Conservation (phyloP, 2,888 invertebrate genomes). For the Lycocerus yunnanus region DNA sequence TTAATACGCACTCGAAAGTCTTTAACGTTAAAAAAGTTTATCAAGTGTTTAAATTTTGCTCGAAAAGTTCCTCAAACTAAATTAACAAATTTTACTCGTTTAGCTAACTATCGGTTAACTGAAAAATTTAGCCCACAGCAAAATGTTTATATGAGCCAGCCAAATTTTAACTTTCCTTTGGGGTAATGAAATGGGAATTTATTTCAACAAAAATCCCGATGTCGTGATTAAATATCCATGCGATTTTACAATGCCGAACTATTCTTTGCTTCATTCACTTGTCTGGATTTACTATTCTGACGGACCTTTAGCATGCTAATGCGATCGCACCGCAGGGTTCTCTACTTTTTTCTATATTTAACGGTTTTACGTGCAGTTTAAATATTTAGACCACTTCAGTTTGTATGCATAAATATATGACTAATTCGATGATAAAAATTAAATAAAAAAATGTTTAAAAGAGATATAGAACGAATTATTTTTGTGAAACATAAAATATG, state of each 20-base stretch:
- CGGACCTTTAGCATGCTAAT: too few species aligned
- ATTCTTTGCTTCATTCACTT: too few species aligned
- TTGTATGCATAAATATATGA: neutral
- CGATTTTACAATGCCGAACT: too few species aligned
- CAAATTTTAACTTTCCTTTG: neutral
- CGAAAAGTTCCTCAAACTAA: neutral
- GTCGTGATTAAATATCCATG: too few species aligned
- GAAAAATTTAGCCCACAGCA: neutral
- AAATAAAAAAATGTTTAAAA: neutral
- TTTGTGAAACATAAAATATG: neutral
- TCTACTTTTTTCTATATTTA: neutral
- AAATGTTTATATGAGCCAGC: too few species aligned
- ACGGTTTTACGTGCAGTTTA: neutral
- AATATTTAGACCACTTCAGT: neutral
- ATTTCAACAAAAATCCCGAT: too few species aligned
- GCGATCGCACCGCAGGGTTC: too few species aligned
- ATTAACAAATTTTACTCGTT: neutral
- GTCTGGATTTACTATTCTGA: too few species aligned
- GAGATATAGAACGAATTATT: neutral
- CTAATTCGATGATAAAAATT: neutral
- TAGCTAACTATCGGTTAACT: neutral
- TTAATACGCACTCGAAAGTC: constrained; percentile 3
- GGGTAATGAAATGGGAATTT: too few species aligned
- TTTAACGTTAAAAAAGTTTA: neutral
- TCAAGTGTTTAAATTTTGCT: neutral